Base-by-base conservation (phyloP, 2,888 invertebrate species). In the Eurois occulta region DNA sequence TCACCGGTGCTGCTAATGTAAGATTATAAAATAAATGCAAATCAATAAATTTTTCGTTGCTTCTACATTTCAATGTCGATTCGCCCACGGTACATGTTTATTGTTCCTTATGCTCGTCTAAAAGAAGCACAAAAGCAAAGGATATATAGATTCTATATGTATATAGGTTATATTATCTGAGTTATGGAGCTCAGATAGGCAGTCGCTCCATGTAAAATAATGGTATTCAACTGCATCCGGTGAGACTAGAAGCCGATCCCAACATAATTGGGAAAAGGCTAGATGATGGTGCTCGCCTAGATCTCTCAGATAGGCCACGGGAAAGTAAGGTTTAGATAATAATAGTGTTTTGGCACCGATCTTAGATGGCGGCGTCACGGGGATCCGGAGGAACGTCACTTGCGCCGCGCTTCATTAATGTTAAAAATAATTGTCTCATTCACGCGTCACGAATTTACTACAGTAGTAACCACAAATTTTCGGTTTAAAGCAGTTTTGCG, bases 361-460 rank as follows among this genome's bases (percentile, higher is more conserved):
- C 84, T 85, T 85, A 58, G 62, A 58, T 87, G 83, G 87, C 87
- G 84, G 88, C 90, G 89, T 87, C 90, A 90, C 79, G 80, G 81
- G 80, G 86, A 81, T 86, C 84, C 88, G 86, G 75, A 77, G 85
- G 78, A 78, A 78, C 85, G 83, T 83, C 87, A 90, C 91, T 91
- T 90, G 91, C 91, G 91, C 90, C 88, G 86, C 90, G 90, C 86
- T 91, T 93, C 93, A 93, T 94, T 94, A 93, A 93, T 93, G 91
- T 94, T 94, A 95, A 95, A 96, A 95, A 96, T 96, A 96, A 95
- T 95, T 95, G 94, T 95, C 95, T 94, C 96, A 96, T 96, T 96
- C 96, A 94, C 89, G 89, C 91, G 93, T 92, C 93, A 93, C 91
- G 89, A 81, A 91, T 91, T 91, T 93, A 95, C 95, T 96, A 95